These are phyloP conservation scores for Clarias platycephalus DNA, from an alignment of 2,797 vertebrate genomes.

Conservation along the genomic window DNA sequence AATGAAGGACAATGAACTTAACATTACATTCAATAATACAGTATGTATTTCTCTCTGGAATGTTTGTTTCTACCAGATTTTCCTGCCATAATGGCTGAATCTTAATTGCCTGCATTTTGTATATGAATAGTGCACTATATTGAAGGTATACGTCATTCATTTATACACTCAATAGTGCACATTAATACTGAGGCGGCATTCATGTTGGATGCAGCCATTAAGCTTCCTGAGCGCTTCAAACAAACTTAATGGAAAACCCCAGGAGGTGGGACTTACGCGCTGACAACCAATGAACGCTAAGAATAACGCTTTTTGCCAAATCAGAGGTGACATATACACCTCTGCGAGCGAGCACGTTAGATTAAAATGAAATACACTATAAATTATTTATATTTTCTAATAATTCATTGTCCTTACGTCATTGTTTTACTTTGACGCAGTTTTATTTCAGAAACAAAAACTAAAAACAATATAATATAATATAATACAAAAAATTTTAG, in stretches of 20 bases:
- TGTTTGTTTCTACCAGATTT: neutral
- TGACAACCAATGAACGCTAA: constrained; percentile 63
- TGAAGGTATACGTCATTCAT: neutral
- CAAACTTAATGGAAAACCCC: constrained; percentile 78
- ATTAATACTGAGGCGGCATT: neutral
- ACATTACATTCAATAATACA: neutral
- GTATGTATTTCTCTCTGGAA: neutral
- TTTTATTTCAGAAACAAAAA: neutral
- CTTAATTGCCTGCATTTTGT: neutral
- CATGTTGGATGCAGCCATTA: neutral
- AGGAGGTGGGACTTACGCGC: constrained; percentile 48
- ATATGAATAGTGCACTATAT: neutral
- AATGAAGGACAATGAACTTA: neutral
- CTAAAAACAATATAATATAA: too few relatives aligned
- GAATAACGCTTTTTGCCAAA: constrained; percentile 26
- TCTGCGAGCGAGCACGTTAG: rapidly evolving
- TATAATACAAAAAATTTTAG: neutral
- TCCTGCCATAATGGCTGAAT: neutral
- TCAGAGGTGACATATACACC: constrained; percentile 6
- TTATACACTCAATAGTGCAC: neutral
- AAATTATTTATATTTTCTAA: constrained; percentile 19
- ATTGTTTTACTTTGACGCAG: neutral
- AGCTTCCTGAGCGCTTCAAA: constrained; percentile 54
- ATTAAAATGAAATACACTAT: constrained; percentile 12
- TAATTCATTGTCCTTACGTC: neutral